These are phyloP conservation scores for Agyllia agylla DNA, from an alignment of 2,888 invertebrate species.

Conservation along the genomic window DNA sequence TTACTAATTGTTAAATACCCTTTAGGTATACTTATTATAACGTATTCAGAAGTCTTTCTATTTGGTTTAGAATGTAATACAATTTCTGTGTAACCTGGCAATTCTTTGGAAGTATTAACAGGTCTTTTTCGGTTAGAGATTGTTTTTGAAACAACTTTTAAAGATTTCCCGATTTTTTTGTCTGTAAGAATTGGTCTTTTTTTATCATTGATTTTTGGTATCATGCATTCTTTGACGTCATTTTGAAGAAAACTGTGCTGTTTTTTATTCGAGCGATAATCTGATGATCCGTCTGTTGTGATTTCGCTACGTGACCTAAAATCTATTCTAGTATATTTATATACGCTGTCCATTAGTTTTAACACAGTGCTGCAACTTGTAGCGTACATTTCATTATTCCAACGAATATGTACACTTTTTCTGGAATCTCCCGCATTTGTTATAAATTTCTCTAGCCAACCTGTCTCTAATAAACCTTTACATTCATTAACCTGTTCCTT, in stretches of 20 bases:
- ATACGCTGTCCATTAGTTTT: slow-evolving; percentile 83
- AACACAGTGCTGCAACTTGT: slow-evolving; percentile 85
- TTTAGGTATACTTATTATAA: slow-evolving; percentile 85
- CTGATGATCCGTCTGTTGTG: slow-evolving; percentile 80
- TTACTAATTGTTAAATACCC: slow-evolving; percentile 82
- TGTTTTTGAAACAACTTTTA: slow-evolving; percentile 80
- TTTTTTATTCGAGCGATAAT: slow-evolving; percentile 78
- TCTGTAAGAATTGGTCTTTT: slow-evolving; percentile 70
- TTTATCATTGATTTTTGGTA: slow-evolving; percentile 81
- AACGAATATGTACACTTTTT: slow-evolving; percentile 84
- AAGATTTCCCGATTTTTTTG: slow-evolving; percentile 25
- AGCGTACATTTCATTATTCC: slow-evolving; percentile 84
- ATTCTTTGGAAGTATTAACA: slow-evolving; percentile 83
- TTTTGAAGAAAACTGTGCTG: slow-evolving; percentile 82
- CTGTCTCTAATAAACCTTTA: slow-evolving; percentile 81
- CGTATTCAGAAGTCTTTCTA: slow-evolving; percentile 82
- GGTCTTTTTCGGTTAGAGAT: slow-evolving; percentile 83
- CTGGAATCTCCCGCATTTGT: slow-evolving; percentile 82
- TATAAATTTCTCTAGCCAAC: slow-evolving; percentile 84
- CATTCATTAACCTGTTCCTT: slow-evolving; percentile 75
- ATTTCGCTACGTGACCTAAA: slow-evolving; percentile 83
- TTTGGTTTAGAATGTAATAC: slow-evolving; percentile 82
- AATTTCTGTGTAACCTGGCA: slow-evolving; percentile 83
- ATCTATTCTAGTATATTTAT: slow-evolving; percentile 82
- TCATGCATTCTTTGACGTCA: slow-evolving; percentile 86